Percentiles rank a stretch among this genome's conserved stretches.
These are phyloP conservation scores for Micrasema minimum DNA, from an alignment of 1,140 invertebrate genomes.

Conservation along the genomic window DNA sequence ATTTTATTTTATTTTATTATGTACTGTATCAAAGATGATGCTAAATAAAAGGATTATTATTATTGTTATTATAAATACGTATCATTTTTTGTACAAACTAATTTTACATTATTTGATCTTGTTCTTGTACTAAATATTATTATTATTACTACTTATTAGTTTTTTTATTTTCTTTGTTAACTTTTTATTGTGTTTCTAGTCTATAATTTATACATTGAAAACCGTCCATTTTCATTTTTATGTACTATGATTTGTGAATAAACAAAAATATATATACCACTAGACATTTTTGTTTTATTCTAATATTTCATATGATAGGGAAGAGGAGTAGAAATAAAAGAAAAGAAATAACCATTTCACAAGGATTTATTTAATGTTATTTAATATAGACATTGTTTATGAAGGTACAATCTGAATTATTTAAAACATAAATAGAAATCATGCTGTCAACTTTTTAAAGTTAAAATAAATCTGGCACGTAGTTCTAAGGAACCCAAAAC, in stretches of 20 bases:
- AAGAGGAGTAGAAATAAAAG: conserved; percentile 23
- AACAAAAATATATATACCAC: conserved; percentile 7
- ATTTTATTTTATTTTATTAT: too few relatives aligned
- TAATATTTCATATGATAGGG: background rate
- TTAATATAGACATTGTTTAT: conserved; percentile 67
- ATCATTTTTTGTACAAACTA: too few relatives aligned
- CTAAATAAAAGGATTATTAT: too few relatives aligned
- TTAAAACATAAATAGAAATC: conserved; percentile 51
- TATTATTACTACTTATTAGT: too few relatives aligned
- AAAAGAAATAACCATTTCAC: conserved; percentile 35
- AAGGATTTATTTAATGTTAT: conserved; percentile 56
- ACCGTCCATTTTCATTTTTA: conserved; percentile 30
- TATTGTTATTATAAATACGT: too few relatives aligned
- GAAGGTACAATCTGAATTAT: conserved; percentile 67
- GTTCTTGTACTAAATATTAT: too few relatives aligned
- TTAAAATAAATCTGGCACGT: conserved; percentile 2
- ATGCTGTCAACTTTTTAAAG: conserved; percentile 25
- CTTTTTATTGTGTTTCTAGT: too few relatives aligned
- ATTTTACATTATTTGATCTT: too few relatives aligned
- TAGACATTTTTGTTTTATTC: background rate
- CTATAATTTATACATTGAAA: conserved; percentile 10
- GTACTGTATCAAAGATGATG: too few relatives aligned
- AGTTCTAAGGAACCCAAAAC: background rate
- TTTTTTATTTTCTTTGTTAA: too few relatives aligned
- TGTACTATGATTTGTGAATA: conserved; percentile 28